Evolutionary conservation across 2,113 vertebrate species (phyloP).

Genomic region (Oostethus manadensis): DNA sequence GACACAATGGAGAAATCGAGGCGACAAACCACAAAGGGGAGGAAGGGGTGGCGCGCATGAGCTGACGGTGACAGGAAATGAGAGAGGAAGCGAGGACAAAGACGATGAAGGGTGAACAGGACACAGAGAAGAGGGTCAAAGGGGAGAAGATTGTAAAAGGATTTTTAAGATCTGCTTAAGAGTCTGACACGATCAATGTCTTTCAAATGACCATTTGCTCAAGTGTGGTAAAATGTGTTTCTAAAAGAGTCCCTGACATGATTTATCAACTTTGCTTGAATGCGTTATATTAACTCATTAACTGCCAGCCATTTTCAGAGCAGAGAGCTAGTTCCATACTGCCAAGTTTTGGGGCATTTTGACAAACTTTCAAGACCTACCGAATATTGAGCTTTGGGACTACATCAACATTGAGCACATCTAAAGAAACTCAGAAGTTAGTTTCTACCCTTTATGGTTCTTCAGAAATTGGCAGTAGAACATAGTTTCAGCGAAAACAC

Average conservation of each 20-base stretch:
- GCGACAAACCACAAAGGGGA: slow-evolving; percentile 16
- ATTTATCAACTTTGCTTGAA: too few relatives aligned
- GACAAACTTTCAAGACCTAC: too few relatives aligned
- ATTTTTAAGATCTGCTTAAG: slow-evolving; percentile 32
- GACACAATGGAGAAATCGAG: slow-evolving; percentile 11
- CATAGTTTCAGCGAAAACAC: too few relatives aligned
- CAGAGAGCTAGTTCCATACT: too few relatives aligned
- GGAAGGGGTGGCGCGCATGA: slow-evolving; percentile 5
- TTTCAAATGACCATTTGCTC: slow-evolving; percentile 32
- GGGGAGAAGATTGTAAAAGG: slow-evolving; percentile 32
- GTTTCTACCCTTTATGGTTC: too few relatives aligned
- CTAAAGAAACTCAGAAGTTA: too few relatives aligned
- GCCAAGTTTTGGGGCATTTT: too few relatives aligned
- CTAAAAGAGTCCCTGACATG: slow-evolving; percentile 1
- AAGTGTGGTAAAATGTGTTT: slow-evolving; percentile 9
- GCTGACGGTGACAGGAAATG: slow-evolving; percentile 23
- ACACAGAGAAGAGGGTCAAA: slow-evolving; percentile 23
- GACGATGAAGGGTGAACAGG: slow-evolving; percentile 26
- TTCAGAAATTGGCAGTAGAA: too few relatives aligned
- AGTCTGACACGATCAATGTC: slow-evolving; percentile 17
- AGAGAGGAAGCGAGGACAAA: slow-evolving; percentile 23
- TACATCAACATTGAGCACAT: too few relatives aligned
- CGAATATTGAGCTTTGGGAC: too few relatives aligned
- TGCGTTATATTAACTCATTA: too few relatives aligned
- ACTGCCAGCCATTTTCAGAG: too few relatives aligned